phyloP scores from a whole-genome alignment of 2,113 vertebrate genomes.

The Haplochromis vanheusdeni region DNA sequence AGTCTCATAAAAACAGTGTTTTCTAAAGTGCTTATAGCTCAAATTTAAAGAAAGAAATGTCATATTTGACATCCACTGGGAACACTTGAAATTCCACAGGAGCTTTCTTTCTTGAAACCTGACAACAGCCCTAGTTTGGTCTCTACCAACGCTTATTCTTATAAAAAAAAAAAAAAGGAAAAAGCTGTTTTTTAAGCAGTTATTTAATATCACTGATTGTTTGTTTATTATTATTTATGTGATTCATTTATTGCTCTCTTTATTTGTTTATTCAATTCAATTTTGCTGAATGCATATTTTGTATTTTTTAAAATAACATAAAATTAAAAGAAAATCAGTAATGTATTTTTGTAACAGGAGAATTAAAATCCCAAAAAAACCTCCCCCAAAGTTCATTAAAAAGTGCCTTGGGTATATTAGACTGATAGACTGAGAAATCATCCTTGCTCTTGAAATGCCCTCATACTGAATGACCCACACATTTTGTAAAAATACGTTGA shows the following conservation, averaged over 20 bases:
- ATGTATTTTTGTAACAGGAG: background rate
- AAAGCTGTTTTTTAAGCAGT: background rate
- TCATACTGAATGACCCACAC: background rate
- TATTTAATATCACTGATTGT: background rate
- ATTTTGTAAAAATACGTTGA: constrained; percentile 4
- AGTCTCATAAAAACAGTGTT: background rate
- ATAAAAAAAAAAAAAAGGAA: background rate
- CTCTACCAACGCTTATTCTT: background rate
- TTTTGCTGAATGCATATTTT: background rate
- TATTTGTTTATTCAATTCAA: background rate
- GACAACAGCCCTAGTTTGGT: background rate
- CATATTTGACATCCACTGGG: background rate
- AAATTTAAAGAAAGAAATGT: background rate
- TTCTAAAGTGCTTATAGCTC: background rate
- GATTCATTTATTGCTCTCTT: background rate
- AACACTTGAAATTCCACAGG: background rate
- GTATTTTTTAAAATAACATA: background rate
- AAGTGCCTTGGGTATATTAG: background rate
- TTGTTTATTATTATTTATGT: background rate
- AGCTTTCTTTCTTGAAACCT: background rate
- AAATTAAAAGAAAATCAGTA: background rate
- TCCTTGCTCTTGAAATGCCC: background rate
- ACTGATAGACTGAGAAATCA: background rate
- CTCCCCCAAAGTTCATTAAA: background rate
- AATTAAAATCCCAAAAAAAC: background rate